phyloP scores from a whole-genome alignment of 2,888 invertebrate genomes.

The Limnephilus rhombicus region DNA sequence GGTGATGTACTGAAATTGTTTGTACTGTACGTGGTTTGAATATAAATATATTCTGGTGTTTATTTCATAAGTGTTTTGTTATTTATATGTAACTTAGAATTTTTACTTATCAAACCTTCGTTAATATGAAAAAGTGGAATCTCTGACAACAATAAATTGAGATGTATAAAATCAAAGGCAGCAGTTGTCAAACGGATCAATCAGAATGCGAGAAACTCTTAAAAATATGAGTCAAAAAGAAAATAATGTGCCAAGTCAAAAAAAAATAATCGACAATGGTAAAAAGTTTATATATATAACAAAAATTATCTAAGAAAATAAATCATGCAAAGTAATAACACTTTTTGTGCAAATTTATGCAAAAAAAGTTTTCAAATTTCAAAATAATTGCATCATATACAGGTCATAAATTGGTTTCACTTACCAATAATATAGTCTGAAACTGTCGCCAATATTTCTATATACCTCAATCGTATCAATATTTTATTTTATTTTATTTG shows the following conservation, averaged over 20 bases:
- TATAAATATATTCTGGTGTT: not conserved
- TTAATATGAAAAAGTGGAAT: not conserved
- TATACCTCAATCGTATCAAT: not conserved
- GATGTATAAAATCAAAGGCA: not conserved
- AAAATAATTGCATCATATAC: not conserved
- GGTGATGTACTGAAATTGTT: not conserved
- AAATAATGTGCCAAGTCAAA: not conserved
- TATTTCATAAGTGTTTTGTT: not conserved
- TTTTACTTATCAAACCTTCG: not conserved
- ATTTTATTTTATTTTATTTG: no score
- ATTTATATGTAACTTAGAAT: not conserved
- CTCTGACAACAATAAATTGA: not conserved
- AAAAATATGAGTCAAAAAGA: not conserved
- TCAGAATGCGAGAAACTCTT: not conserved
- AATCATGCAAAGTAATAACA: not conserved
- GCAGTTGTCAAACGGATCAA: not conserved
- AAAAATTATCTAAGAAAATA: not conserved
- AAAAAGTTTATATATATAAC: no score
- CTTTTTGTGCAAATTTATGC: not conserved
- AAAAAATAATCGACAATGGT: not conserved
- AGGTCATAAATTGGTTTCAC: not conserved
- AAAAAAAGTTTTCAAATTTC: not conserved
- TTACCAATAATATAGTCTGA: not conserved
- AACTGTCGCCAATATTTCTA: not conserved
- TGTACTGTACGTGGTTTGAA: not conserved